Conservation (phyloP, 2,797 vertebrate species). For the Naso thynnoides region DNA sequence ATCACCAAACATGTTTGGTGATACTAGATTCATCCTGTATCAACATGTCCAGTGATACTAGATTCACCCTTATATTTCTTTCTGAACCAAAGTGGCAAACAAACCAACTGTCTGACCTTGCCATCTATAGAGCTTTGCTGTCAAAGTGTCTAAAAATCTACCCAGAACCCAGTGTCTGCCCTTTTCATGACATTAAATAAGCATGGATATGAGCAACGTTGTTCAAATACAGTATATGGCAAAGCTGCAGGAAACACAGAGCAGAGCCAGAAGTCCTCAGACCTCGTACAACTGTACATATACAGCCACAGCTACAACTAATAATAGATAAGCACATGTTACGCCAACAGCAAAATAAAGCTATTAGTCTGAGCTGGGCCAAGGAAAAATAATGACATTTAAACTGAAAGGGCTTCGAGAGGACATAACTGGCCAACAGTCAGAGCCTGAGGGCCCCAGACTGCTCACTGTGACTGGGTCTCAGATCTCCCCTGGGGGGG, state of each 20-base stretch:
- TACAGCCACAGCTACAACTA: neutral
- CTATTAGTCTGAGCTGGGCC: slow-evolving; percentile 2
- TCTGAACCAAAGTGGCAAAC: neutral
- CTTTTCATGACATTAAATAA: slow-evolving; percentile 6
- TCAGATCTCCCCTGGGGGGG: slow-evolving; percentile 54
- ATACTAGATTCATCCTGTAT: no score
- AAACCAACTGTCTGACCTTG: neutral
- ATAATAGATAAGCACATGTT: slow-evolving; percentile 18
- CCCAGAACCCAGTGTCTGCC: neutral
- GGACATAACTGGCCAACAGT: slow-evolving; percentile 53
- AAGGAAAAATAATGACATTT: slow-evolving; percentile 39
- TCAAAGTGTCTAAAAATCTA: neutral
- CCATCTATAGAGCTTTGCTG: neutral
- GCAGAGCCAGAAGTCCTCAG: neutral
- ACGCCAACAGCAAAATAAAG: slow-evolving; percentile 21
- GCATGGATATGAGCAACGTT: neutral
- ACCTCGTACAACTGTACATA: neutral
- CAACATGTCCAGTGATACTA: no score
- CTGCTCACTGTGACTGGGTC: slow-evolving; percentile 45
- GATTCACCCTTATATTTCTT: no score
- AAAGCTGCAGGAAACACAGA: slow-evolving; percentile 5
- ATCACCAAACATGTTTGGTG: no score
- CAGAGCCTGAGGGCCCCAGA: slow-evolving; percentile 44
- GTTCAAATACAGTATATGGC: neutral
- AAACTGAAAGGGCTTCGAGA: slow-evolving; percentile 49